Base-by-base conservation (phyloP, 2,113 vertebrate genomes). In the Vulpes lagopus region DNA sequence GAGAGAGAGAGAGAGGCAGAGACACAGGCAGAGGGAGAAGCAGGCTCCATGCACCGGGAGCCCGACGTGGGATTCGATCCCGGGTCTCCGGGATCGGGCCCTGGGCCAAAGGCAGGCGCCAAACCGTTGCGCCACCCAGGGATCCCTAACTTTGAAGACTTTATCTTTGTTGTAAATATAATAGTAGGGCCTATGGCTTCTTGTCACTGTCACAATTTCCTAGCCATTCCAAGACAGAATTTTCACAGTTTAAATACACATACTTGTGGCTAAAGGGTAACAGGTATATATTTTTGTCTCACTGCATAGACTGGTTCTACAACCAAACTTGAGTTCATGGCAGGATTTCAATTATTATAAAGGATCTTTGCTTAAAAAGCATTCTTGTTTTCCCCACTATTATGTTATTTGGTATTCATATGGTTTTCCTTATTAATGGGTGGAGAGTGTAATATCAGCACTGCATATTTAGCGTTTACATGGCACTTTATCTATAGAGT, bases 341-440 rank as follows among this genome's bases (percentile, higher is more conserved):
- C n/a, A 91, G 69, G 51, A 11, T 84, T 96, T 96, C 83, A 90
- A 6, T 94, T 65, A 96, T 79, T 82, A 65, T n/a, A 88, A 97
- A 97, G 35, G 17, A 81, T 84, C 65, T 94, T 82, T 97, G 43
- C 78, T 96, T 95, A 94, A 85, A 84, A 96, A 96, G 32, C 43
- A 96, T 32, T 43, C 8, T n/a, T 97, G 38, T 93, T 97, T 89
- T 38, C 81, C 57, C 23, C 23, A 83, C 20, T 60, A n/a, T 86
- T 96, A 71, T 89, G 81, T 35, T 96, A 91, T 94, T 96, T 92
- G 67, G 14, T 89, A 74, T 95, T 96, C 74, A 83, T 57, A 43
- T 82, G 65, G 25, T 71, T 97, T 97, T 94, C 83, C 67, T 96
- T 96, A 97, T 85, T 78, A 95, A 95, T 92, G 59, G 76, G 83